Base-by-base conservation (phyloP, 2,113 vertebrate genomes). In the Actenoides hombroni region DNA sequence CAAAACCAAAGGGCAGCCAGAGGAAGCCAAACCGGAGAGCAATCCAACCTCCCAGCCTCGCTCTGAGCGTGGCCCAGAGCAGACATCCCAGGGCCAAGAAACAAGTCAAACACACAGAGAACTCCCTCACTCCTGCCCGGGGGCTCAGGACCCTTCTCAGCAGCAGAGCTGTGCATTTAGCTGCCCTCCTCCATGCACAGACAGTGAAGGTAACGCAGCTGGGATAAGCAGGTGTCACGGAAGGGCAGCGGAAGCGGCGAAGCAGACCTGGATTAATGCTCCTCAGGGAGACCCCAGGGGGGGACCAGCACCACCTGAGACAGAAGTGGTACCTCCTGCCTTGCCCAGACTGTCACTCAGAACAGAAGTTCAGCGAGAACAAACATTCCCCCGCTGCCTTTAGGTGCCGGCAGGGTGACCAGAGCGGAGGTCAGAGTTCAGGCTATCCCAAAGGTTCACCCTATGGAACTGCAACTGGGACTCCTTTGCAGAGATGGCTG, bases 401-500 rank as follows among this genome's bases (percentile, higher is more conserved):
- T 6, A 69, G 20, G 40, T 37, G 49, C 26, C 44, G 44, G 24
- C 4, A 5, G 4, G 54, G 37, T 26, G 65, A 75, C 39, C 12
- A 0, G 0, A 40, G 48, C 49, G 13, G 49, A 51, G 46, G 46
- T 46, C 44, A 83, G 59, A 88, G 57, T 2, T 31, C 44, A 48
- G 17, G 64, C 29, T 51, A 9, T 4, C 44, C 3, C 1, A 23
- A 81, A 80, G 31, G 49, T 12, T 26, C 35, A 26, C 15, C 49
- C 40, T 7, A 24, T 1, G 12, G 8, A 78, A 25, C 14, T 24
- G 33, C 0, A 0, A 57, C 0, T 19, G 13, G 21, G 65, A 53
- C 7, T 37, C 67, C 63, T 70, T 23, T 15, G 80, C 23, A 65
- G 24, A 77, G 35, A 23, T 2, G 23, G 23, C 8, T 20, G 26